Base-by-base conservation (phyloP, 1,140 invertebrate species). In the Drosophila serrata region DNA sequence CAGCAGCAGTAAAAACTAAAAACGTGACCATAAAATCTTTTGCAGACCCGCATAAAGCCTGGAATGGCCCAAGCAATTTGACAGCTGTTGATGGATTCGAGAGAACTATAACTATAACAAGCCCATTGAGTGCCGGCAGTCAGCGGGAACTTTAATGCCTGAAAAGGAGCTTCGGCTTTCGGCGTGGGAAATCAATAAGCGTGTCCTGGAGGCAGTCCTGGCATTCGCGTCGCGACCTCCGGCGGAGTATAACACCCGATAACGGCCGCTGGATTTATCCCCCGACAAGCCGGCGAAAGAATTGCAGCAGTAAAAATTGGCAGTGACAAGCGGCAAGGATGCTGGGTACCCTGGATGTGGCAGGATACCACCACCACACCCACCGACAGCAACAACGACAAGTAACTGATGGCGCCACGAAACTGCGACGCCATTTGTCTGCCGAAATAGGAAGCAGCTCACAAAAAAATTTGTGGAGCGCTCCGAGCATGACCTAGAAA, bases 381-480 rank as follows among this genome's bases (percentile, higher is more conserved):
- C 24, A 48, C 37, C 58, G 37, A 42, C 58, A 35, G 19, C 19
- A 37, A 67, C 62, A 53, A 55, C 39, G 51, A 43, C 48, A 53
- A 42, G 15, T 37, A 55, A 55, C 35, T 63, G 46, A 60, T 86
- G 82, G 82, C 82, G 82, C 82, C 82, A 87, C 74, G 59, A 86
- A 87, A 53, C 68, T 86, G 82, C 79, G 82, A 82, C 82, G 82
- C 82, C 82, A 86, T 86, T 86, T 86, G 78, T 86, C 82, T 86
- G 78, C 64, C 61, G n/a, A 87, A 86, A 86, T 78, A 49, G 72
- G 29, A 68, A 60, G 75, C 55, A 58, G 45, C 61, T 76, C 55
- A 63, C 51, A 49, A 79, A 74, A 74, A 82, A 82, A 31, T n/a
- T n/a, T 37, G 46, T 42, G 27, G 13, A 65, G 37, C 43, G 8